phyloP scores from a whole-genome alignment of 2,113 vertebrate species.

The Capricornis sumatraensis region DNA sequence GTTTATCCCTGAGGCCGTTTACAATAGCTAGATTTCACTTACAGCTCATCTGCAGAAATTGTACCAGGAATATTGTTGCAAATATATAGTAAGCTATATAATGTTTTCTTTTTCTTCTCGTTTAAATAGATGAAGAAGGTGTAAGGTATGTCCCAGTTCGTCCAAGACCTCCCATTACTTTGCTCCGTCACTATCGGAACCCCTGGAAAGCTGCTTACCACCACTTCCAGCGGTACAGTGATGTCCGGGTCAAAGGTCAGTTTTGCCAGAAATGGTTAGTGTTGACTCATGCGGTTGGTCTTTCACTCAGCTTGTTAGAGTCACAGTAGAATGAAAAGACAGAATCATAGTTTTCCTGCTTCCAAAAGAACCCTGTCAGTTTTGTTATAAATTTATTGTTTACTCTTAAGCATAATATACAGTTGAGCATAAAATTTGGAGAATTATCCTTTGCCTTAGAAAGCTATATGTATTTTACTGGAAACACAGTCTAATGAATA shows the following conservation, averaged over 20 bases:
- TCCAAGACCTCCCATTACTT: conserved; percentile 92
- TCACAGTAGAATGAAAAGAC: background rate
- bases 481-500: background rate
- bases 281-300: background rate
- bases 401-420: background rate
- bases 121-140: conserved; percentile 93
- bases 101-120: background rate
- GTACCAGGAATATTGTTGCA: background rate
- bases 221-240: conserved; percentile 97
- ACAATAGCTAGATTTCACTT: background rate
- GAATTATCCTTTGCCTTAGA: background rate
- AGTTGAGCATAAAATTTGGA: background rate
- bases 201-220: conserved; percentile 99
- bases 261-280: background rate
- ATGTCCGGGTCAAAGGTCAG: conserved; percentile 96
- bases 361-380: background rate
- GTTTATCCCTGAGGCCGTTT: background rate
- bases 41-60: background rate
- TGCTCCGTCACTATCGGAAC: conserved; percentile 96
- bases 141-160: conserved; percentile 95
- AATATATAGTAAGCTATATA: background rate
- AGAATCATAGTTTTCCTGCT: background rate
- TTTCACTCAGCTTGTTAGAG: background rate
- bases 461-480: background rate
- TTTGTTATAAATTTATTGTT: background rate